Evolutionary conservation across 2,797 vertebrate genomes (phyloP), one percentile per base, ranked within the genome.

Genomic region (Gallinago stenura): DNA sequence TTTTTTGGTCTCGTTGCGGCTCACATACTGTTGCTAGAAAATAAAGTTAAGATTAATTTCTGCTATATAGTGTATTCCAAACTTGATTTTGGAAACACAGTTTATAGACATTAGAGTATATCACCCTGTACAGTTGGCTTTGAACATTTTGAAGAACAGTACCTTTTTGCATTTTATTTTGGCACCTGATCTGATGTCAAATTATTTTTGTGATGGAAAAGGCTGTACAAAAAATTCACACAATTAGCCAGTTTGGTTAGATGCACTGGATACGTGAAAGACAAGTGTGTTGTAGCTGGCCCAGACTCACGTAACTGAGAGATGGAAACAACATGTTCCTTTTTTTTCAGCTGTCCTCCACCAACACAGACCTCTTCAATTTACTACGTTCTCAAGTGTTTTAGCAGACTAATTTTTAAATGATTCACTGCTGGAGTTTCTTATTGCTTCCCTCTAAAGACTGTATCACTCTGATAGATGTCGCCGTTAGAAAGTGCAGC

Each of bases 361-460:
- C 12, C 66, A 85, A 37, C 25, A 62, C 13, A 45, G 31, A 64
- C 50, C 26, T 89, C 68, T 90, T 78, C n/a, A 4, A 65, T 93
- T 85, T 69, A 57, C 22, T 65, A 15, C 9, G 25, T 83, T 72
- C 91, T 89, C 64, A 89, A 89, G 41, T n/a, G 41, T 19, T 89
- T 94, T 85, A 94, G 60, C 57, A 86, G 79, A 62, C 24, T 93
- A 76, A 91, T 90, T 89, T 95, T 91, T 54, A 92, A 91, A 69
- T 54, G 0, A 89, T 85, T 93, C 54, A 82, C 35, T 80, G 56
- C 72, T 86, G 71, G 35, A 46, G 18, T 85, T 92, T 72, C 50
- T 72, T 72, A 16, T 18, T 65, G 56, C 37, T 81, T 90, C 41
- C 35, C 61, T 75, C 61, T 41, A 35, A 87, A 72, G 85, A 86